A percentile compares a stretch with the other conserved stretches of the same genome.
phyloP scores from a whole-genome alignment of 2,113 vertebrate species.

The Corythaeola cristata region DNA sequence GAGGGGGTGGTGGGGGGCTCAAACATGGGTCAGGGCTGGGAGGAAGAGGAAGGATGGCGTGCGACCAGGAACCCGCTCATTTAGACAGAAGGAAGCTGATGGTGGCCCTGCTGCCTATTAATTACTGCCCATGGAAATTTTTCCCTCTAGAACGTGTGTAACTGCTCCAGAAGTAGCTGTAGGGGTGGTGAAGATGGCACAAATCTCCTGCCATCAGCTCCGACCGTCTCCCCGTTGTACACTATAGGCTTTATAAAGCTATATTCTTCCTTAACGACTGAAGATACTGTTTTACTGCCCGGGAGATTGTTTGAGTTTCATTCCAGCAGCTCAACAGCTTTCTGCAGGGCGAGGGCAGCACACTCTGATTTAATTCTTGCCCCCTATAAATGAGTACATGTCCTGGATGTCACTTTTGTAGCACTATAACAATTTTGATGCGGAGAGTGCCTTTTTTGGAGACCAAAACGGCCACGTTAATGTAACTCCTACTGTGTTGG shows the following conservation, averaged over 20 bases:
- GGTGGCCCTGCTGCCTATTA: too few species aligned
- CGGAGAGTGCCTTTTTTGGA: background rate
- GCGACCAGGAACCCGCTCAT: rapidly evolving
- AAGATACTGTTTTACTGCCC: background rate
- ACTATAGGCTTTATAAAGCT: background rate
- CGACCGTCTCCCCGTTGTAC: rapidly evolving
- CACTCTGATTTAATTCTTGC: background rate
- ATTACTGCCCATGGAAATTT: background rate
- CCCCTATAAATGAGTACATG: background rate
- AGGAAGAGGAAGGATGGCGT: background rate
- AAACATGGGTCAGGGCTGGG: background rate
- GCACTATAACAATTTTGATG: background rate
- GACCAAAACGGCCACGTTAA: background rate
- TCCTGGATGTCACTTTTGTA: background rate
- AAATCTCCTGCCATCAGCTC: background rate
- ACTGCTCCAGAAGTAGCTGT: background rate
- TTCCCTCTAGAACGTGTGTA: rapidly evolving
- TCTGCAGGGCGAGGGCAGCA: background rate
- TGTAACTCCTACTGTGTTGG: too few species aligned
- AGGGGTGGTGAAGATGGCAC: rapidly evolving
- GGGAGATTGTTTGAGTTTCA: background rate
- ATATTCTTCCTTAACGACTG: background rate
- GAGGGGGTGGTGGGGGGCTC: background rate
- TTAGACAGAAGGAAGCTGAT: background rate
- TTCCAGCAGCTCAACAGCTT: background rate